Conservation (phyloP, 2,113 vertebrate genomes). For the Cephalopholis sonnerati region DNA sequence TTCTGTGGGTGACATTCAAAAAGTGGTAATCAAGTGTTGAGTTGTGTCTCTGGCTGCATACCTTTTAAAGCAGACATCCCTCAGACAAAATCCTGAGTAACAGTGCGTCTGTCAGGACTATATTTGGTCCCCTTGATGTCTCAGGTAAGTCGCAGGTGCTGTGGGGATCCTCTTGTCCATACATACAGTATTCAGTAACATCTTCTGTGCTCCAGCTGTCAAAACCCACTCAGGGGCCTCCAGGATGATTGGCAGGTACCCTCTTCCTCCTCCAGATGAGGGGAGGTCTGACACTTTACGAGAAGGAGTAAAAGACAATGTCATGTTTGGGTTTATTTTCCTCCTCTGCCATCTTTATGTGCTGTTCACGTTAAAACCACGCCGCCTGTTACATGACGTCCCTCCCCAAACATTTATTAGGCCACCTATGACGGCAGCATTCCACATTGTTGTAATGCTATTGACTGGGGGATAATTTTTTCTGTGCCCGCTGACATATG, state of each 20-base stretch:
- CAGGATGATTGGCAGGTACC: conserved; percentile 77
- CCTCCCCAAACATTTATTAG: conserved; percentile 73
- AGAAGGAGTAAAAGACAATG: conserved; percentile 58
- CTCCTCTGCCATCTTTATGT: conserved; percentile 58
- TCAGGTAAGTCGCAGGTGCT: conserved; percentile 32
- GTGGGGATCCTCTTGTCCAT: conserved; percentile 22
- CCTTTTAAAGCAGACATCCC: conserved; percentile 29
- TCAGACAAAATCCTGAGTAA: conserved; percentile 9
- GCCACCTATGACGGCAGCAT: conserved; percentile 66
- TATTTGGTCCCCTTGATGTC: conserved; percentile 25
- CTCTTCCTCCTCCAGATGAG: conserved; percentile 65
- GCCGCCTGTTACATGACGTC: conserved; percentile 64
- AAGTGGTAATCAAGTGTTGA: conserved; percentile 11
- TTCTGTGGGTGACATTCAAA: conserved; percentile 37
- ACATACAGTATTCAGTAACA: conserved; percentile 26
- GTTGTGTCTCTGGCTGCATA: conserved; percentile 5
- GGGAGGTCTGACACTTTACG: conserved; percentile 71
- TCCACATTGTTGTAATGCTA: conserved; percentile 33
- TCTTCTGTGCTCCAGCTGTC: conserved; percentile 50
- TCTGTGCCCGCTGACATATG: conserved; percentile 44
- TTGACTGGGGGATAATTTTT: conserved; percentile 24
- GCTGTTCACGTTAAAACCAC: conserved; percentile 57
- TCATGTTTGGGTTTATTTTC: conserved; percentile 63
- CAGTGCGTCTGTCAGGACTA: conserved; percentile 33
- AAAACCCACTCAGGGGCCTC: conserved; percentile 55